Evolutionary conservation across 2,888 invertebrate genomes (phyloP), one percentile per base, ranked within the genome.

Genomic region (Lucinisca nassula): DNA sequence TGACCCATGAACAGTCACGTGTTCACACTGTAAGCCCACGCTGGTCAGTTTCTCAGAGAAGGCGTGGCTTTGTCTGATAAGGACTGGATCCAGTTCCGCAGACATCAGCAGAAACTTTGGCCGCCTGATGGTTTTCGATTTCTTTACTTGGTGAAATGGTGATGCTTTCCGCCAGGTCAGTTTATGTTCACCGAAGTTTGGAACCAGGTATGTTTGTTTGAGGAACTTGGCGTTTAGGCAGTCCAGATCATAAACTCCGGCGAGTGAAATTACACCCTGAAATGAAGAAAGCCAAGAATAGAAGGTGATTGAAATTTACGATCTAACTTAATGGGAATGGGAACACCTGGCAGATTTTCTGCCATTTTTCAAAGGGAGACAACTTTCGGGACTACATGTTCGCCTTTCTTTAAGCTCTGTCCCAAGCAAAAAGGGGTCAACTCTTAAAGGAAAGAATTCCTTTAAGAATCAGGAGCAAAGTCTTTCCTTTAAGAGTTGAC

Each of bases 241-340:
- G 24, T 73, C 79, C 10, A 93, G 80, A 70, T 93, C 92, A 51
- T 92, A 91, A 0, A 94, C 93, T 4, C 93, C 92, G 4, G 92
- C 91, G 14, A 94, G 86, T 0, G 93, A 87, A 38, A 94, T 88
- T 0, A 94, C 91, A 10, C 94, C 93, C 94, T 94, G 89, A 51
- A 93, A 93, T 51, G 51, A 51, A n/a, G 51, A 51, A 58, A 58
- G 6, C 10, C 17, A 51, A 51, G 51, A 37, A 74, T 14, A 51
- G n/a, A n/a, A n/a, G n/a, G n/a, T n/a, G n/a, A n/a, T n/a, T n/a
- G n/a, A n/a, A n/a, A n/a, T n/a, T n/a, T n/a, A n/a, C n/a, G n/a
- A n/a, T n/a, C n/a, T n/a, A n/a, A n/a, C n/a, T n/a, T n/a, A n/a
- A n/a, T n/a, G n/a, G n/a, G n/a, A n/a, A n/a, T n/a, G n/a, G n/a